phyloP scores from a whole-genome alignment of 2,113 vertebrate genomes.

The Maccullochella peelii region DNA sequence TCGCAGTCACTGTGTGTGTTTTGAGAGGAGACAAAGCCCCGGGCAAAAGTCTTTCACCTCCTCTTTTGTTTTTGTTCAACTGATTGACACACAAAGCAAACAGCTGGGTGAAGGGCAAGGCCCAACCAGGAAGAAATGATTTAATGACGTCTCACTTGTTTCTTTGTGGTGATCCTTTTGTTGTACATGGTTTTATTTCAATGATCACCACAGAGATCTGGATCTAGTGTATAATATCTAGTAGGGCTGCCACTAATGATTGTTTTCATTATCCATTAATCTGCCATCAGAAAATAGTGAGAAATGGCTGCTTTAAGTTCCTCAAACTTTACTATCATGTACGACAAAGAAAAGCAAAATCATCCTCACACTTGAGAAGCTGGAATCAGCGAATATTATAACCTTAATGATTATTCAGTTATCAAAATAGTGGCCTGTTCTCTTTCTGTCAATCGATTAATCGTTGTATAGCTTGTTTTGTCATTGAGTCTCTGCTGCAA shows the following conservation, averaged over 20 bases:
- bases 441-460: background rate
- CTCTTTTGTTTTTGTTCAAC: conserved; percentile 10
- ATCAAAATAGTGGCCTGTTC: background rate
- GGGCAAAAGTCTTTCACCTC: conserved; percentile 21
- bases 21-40: conserved; percentile 19
- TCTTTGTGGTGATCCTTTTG: background rate
- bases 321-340: background rate
- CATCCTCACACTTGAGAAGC: background rate
- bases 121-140: conserved; percentile 18
- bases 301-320: background rate
- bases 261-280: background rate
- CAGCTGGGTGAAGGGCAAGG: background rate
- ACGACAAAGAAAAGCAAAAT: background rate
- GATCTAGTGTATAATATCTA: background rate
- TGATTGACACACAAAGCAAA: conserved; percentile 16
- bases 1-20: background rate
- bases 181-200: background rate
- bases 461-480: background rate
- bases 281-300: background rate
- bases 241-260: background rate
- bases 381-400: background rate
- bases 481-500: background rate
- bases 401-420: no score
- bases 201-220: background rate
- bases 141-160: conserved; percentile 7